A percentile compares a stretch with the other conserved stretches of the same genome.
phyloP scores from a whole-genome alignment of 1,140 invertebrate species.

The Cotesia vestalis region DNA sequence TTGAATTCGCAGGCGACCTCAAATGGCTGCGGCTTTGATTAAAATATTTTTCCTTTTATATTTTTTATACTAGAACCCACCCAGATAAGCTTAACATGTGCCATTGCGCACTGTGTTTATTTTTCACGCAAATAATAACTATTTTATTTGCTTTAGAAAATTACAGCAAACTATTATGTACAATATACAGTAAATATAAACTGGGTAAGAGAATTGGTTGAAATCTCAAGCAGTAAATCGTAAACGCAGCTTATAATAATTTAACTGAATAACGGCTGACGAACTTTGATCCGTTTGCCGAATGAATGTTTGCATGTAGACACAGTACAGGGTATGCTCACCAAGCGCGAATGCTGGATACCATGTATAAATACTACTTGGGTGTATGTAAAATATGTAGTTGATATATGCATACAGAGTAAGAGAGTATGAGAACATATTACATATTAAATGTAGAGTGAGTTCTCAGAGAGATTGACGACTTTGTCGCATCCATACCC shows the following conservation, averaged over 20 bases:
- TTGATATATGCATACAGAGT: too few species aligned
- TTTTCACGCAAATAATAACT: neutral
- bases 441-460: neutral
- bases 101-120: neutral
- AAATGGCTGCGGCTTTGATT: conserved; percentile 15
- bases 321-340: neutral
- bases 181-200: too few species aligned
- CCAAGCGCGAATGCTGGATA: conserved; percentile 3
- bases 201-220: neutral
- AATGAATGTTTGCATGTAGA: conserved; percentile 26
- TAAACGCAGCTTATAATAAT: neutral
- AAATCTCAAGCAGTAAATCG: conserved; percentile 1
- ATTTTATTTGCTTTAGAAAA: neutral
- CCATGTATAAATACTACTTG: conserved; percentile 17
- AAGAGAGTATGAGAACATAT: too few species aligned
- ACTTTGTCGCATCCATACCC: neutral
- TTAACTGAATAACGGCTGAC: conserved; percentile 11
- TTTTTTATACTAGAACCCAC: neutral
- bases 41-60: conserved; percentile 17
- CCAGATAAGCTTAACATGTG: neutral
- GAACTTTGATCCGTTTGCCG: conserved; percentile 23
- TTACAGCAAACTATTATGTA: neutral
- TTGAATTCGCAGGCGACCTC: conserved; percentile 9
- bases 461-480: conserved; percentile 12
- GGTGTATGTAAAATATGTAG: too few species aligned